Evolutionary conservation across 1,140 invertebrate species (phyloP), one percentile per base, ranked within the genome.

Genomic region (Sinella curviseta): DNA sequence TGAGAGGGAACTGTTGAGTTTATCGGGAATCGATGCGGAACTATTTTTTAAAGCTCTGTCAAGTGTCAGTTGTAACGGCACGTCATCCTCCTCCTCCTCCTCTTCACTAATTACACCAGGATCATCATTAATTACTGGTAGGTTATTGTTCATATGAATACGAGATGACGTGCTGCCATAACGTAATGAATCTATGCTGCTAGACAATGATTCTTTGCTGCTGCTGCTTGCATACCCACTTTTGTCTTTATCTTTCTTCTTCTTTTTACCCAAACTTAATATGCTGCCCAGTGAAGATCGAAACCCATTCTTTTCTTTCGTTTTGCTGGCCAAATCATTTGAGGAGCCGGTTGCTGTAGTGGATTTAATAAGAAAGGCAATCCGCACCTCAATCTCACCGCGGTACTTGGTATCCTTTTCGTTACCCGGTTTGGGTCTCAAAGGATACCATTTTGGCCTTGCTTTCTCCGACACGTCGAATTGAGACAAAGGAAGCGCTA

Each of bases 381-480:
- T 91, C 86, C 92, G 92, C 1, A 95, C 93, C 86, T 97, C 95
- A 26, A 97, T 87, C 81, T 96, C 94, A 28, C 95, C 96, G 80
- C 95, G 90, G 78, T 94, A 91, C 85, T 96, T 96, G 54, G 90
- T 89, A 55, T 80, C 82, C 78, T 91, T 93, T 85, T 94, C 93
- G 85, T 95, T 94, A 28, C 93, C 91, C 17, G 90, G 89, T 84
- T 92, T 92, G 35, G 88, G 88, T 74, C 87, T 86, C 48, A 93
- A 85, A 1, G 87, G 86, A 83, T 91, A 90, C 91, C 91, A 92
- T 31, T 31, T 70, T 3, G 65, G 94, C 86, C 91, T 92, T 26
- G 95, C 94, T 84, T 93, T 89, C 85, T 97, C 95, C 86, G 96
- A 96, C 16, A 95, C 91, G 86, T 96, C 94, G 87, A 96, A 93